Evolutionary conservation across 1,140 invertebrate genomes (phyloP), one percentile per base, ranked within the genome.

Genomic region (Chironomus tepperi): DNA sequence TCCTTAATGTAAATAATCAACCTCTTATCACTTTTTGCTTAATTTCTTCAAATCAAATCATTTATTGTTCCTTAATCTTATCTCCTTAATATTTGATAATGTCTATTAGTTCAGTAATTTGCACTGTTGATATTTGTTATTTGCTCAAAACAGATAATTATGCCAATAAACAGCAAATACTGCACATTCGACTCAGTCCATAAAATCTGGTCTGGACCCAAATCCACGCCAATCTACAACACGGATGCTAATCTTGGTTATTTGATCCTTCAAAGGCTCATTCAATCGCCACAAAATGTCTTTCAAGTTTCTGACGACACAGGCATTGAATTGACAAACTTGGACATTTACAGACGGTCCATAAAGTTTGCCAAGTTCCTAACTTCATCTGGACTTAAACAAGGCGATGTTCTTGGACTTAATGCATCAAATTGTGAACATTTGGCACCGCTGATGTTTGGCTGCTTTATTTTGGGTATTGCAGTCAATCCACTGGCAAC

Each of bases 361-460:
- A 74, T 74, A 12, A 43, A 34, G 15, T 34, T 57, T 70, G 64
- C 57, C 3, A 9, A 67, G 7, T 42, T 67, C 70, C 16, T 74
- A 1, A 2, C 9, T n/a, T 3, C 42, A 18, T 12, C 67, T 42
- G 74, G 74, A 21, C 42, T 24, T 72, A 19, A 43, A 70, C 65
- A 74, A 18, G 64, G 64, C 0, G 74, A 74, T 43, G 34, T 74
- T 9, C 1, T 70, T 16, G 74, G 64, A 8, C 15, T 74, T 42
- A 10, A 8, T 74, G 74, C 65, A 9, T 24, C n/a, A 43, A 74
- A 74, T 42, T 42, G 7, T 16, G 18, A 67, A 57, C 16, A 74
- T 24, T 16, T 74, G 9, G 65, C 74, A 18, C 57, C 74, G 18
- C 43, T 70, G 42, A 64, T 43, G 6, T 70, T 74, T 74, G 74